phyloP scores from a whole-genome alignment of 2,113 vertebrate species.

The Dolichallabes microphthalmus region DNA sequence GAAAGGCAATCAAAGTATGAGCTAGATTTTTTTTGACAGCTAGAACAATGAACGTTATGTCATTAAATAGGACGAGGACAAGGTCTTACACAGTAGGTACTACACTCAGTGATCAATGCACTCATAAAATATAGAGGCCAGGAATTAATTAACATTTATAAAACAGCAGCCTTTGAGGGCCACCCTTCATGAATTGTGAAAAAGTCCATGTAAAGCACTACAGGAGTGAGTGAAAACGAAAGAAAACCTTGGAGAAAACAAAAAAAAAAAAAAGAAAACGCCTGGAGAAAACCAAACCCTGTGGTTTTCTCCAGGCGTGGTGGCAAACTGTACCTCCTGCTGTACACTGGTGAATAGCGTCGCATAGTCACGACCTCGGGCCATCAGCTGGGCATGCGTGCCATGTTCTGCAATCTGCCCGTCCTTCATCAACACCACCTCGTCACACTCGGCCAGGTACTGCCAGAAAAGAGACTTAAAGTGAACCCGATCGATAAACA shows the following conservation, averaged over 20 bases:
- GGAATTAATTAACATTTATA: slow-evolving; percentile 66
- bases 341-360: slow-evolving; percentile 72
- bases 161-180: slow-evolving; percentile 47
- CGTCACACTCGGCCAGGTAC: slow-evolving; percentile 77
- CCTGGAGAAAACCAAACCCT: too few relatives aligned
- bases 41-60: slow-evolving; percentile 45
- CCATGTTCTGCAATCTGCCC: slow-evolving; percentile 77
- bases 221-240: slow-evolving; percentile 50
- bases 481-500: background rate
- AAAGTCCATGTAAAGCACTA: slow-evolving; percentile 54
- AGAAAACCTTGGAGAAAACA: too few relatives aligned
- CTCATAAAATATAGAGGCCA: slow-evolving; percentile 64
- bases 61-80: slow-evolving; percentile 60
- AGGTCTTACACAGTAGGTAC: slow-evolving; percentile 51
- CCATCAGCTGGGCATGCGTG: slow-evolving; percentile 75
- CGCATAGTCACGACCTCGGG: slow-evolving; percentile 72
- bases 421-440: slow-evolving; percentile 78
- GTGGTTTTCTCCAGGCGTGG: slow-evolving; percentile 52
- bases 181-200: slow-evolving; percentile 68
- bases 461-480: slow-evolving; percentile 43
- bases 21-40: slow-evolving; percentile 48
- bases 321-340: slow-evolving; percentile 70
- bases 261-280: too few relatives aligned
- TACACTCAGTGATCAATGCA: slow-evolving; percentile 61
- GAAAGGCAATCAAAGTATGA: slow-evolving; percentile 15